These are phyloP conservation scores for Archivesica marissinica DNA, from an alignment of 1,140 invertebrate genomes.

Conservation along the genomic window DNA sequence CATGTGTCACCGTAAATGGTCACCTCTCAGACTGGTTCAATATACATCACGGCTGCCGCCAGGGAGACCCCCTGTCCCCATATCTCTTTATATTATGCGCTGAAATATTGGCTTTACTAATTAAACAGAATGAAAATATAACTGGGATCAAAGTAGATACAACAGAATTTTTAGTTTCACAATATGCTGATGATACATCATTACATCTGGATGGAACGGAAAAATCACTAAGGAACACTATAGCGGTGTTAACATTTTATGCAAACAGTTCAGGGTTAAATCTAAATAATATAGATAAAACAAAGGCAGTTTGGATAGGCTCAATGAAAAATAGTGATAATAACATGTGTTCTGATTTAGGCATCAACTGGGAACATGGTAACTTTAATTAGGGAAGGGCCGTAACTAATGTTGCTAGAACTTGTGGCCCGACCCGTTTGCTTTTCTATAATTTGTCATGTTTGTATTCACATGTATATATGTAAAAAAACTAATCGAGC, in stretches of 20 bases:
- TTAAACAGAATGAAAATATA: constrained; percentile 34
- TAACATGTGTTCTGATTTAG: not conserved
- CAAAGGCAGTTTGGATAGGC: not conserved
- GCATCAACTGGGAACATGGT: not conserved
- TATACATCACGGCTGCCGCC: constrained; percentile 8
- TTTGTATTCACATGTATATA: no score
- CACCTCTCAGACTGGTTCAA: constrained; percentile 17
- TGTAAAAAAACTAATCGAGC: no score
- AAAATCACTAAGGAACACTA: constrained; percentile 15
- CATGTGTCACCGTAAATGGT: constrained; percentile 14
- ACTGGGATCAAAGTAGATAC: constrained; percentile 12
- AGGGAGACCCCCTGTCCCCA: constrained; percentile 1
- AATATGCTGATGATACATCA: constrained; percentile 33
- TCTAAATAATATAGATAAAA: not conserved
- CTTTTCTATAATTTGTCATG: no score
- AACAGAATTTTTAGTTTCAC: constrained; percentile 18
- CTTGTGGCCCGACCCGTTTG: no score
- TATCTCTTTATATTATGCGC: constrained; percentile 32
- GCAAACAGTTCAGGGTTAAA: not conserved
- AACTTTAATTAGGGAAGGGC: no score
- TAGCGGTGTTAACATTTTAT: not conserved
- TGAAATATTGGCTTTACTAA: constrained; percentile 21
- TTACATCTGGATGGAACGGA: not conserved
- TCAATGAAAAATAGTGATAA: not conserved
- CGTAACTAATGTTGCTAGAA: no score